Evolutionary conservation across 2,888 invertebrate species (phyloP), one percentile per base, ranked within the genome.

Genomic region (Euphydryas editha): DNA sequence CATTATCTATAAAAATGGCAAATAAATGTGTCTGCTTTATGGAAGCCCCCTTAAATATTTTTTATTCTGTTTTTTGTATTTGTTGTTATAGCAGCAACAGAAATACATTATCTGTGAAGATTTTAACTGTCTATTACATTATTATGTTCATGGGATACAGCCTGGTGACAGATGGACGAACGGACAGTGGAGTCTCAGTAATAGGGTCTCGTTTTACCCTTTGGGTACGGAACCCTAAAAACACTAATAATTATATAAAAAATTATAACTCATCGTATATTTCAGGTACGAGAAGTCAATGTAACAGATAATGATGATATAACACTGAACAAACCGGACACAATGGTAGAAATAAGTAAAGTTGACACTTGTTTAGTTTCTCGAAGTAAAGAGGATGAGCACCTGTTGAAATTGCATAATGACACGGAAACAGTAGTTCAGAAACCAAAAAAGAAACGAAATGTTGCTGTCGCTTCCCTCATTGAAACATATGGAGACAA

Each of bases 391-490:
- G 36, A 2, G 1, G 51, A 17, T 10, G 21, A 20, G 5, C 4
- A 13, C 1, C 6, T 15, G 21, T 20, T 20, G 1, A 21, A 4
- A 49, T 21, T 13, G 6, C 13, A 20, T 5, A 21, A 46, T n/a
- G 30, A 68, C 15, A 11, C 17, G 10, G 13, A 21, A n/a, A 51
- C 65, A 54, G 47, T 11, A n/a, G 61, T 42, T n/a, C 49, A 47
- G 49, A 59, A 57, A 68, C 60, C 15, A 65, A 79, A 75, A 51
- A 76, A 74, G 46, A 71, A 74, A 13, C 74, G 78, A 36, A 87
- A 87, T 72, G 80, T 80, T 0, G 87, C 87, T 1, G n/a, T 86
- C 0, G 72, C 76, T 20, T 85, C 86, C 0, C 75, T 86, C 15
- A 66, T 83, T 20, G 73, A 73, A 8, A 67, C 75, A 24, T 64